Evolutionary conservation across 1,140 invertebrate species (phyloP), one percentile per base, ranked within the genome.

Genomic region (Leptestheria dahalacensis): DNA sequence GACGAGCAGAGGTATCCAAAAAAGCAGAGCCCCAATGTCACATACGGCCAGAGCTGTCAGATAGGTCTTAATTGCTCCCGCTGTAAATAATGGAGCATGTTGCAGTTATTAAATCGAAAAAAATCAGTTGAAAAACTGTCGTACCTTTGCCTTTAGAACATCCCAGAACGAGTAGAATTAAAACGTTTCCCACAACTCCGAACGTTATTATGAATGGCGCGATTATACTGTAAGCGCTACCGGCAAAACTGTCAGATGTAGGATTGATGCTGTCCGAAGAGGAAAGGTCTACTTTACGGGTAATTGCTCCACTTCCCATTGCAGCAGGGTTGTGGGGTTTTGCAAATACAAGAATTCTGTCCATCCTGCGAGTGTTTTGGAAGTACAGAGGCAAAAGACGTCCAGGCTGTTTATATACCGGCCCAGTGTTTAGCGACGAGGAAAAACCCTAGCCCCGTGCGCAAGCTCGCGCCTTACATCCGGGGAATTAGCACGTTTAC

Each of bases 151-250:
- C 60, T 23, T 66, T 68, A 2, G 72, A 71, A 33, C 71, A 51
- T 1, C 70, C 70, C 11, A 73, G 63, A 3, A 73, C 72, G 21
- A 69, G 65, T 9, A 73, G 63, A 59, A 73, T 73, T 12, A 71
- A 66, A n/a, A 72, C 59, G 56, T 73, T 73, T 3, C 71, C 71
- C 2, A 73, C 26, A n/a, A 73, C 62, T 56, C 72, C 72, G 47
- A 69, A 62, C 0, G 61, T 65, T 15, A 73, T 68, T n/a, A 73
- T 66, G 1, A 67, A 61, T 1, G 71, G 71, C 26, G 67, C 68
- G 28, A 73, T 62, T 11, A 73, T 59, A 24, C 65, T 66, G 57
- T 71, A 71, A 12, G 66, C 66, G 6, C 29, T 55, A 6, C 53
- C 33, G 33, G 33, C 15, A 41, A 15, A 41, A 15, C 6, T 9